A percentile compares a stretch with the other conserved stretches of the same genome.
phyloP scores from a whole-genome alignment of 92 coral and sea anemone genomes.

The Parazoanthus darwini region DNA sequence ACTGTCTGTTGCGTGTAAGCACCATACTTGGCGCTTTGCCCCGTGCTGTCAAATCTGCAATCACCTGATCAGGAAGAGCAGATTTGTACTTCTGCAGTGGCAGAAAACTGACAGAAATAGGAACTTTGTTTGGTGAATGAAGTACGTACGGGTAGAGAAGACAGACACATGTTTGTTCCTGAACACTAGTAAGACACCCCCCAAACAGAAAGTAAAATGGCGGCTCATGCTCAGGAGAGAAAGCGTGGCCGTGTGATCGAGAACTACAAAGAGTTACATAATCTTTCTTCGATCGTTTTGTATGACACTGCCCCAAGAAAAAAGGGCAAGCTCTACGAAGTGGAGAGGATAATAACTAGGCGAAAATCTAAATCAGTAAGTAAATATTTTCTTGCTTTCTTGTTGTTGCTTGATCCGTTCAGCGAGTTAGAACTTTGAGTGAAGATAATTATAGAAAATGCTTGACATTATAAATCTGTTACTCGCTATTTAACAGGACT shows the following conservation, averaged over 20 bases:
- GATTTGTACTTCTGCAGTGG: too few relatives aligned
- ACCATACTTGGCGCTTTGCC: too few relatives aligned
- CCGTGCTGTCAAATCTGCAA: too few relatives aligned
- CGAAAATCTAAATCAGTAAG: conserved; percentile 21
- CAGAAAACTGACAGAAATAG: too few relatives aligned
- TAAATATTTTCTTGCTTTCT: background rate
- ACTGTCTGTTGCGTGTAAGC: too few relatives aligned
- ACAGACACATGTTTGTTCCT: too few relatives aligned
- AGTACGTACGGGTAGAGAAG: too few relatives aligned
- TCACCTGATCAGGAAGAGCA: too few relatives aligned
- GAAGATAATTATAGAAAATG: background rate
- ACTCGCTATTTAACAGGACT: conserved; percentile 7
- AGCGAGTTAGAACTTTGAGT: background rate
- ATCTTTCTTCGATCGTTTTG: conserved; percentile 2
- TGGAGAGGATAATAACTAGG: background rate
- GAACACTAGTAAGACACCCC: background rate
- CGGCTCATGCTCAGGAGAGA: background rate
- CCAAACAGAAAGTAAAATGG: conserved; percentile 6
- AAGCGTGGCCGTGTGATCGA: conserved; percentile 14
- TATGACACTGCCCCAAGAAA: background rate
- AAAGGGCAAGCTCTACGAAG: background rate
- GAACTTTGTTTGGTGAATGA: too few relatives aligned
- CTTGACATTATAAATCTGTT: background rate
- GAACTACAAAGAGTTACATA: background rate
- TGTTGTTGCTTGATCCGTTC: background rate